These are phyloP conservation scores for Lissocephala sabroskyi DNA, from an alignment of 2,888 invertebrate genomes.

Conservation along the genomic window DNA sequence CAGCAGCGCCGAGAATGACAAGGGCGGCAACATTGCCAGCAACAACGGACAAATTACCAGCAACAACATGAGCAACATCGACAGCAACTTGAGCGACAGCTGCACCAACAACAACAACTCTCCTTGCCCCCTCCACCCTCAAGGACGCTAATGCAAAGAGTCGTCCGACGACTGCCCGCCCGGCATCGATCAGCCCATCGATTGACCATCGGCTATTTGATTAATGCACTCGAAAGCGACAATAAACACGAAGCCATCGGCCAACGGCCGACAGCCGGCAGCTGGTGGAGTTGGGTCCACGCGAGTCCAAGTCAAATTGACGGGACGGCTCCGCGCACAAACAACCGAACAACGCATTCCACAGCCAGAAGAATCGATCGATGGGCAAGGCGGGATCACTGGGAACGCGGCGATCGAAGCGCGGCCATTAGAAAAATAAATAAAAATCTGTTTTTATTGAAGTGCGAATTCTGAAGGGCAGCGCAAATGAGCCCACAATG, in stretches of 20 bases:
- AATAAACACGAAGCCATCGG: slow-evolving; percentile 52
- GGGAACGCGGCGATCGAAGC: neutral
- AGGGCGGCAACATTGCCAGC: too few species aligned
- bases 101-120: too few species aligned
- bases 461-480: slow-evolving; percentile 56
- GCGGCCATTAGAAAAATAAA: slow-evolving; percentile 57
- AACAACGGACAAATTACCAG: too few species aligned
- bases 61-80: slow-evolving; percentile 33
- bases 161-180: too few species aligned
- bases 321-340: slow-evolving; percentile 31
- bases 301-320: neutral
- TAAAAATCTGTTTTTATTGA: slow-evolving; percentile 49
- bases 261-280: too few species aligned
- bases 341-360: slow-evolving; percentile 58
- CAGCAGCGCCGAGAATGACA: too few species aligned
- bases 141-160: slow-evolving; percentile 47
- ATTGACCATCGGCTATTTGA: slow-evolving; percentile 42
- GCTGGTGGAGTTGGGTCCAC: too few species aligned
- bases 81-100: too few species aligned
- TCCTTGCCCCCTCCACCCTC: too few species aligned
- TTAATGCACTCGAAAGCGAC: slow-evolving; percentile 65
- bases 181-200: too few species aligned
- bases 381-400: neutral
- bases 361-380: slow-evolving; percentile 21
- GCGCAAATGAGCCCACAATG: neutral